A percentile compares a stretch with the other conserved stretches of the same genome.
phyloP scores from a whole-genome alignment of 2,797 vertebrate genomes.

The Amphiprion clarkii region DNA sequence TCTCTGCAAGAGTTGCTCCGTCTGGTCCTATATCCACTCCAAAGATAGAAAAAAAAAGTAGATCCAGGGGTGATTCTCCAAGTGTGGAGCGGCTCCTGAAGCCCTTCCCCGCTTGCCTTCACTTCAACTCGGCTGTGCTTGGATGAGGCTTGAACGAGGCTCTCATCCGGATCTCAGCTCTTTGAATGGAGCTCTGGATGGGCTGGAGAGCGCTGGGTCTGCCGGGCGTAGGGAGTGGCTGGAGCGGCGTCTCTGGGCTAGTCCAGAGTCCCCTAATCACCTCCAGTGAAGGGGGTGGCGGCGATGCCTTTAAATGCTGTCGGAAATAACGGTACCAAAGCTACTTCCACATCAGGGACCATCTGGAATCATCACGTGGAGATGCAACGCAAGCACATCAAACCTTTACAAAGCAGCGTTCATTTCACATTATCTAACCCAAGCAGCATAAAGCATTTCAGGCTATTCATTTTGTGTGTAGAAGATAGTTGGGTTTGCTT shows the following conservation, averaged over 20 bases:
- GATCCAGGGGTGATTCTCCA: constrained; percentile 67
- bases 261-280: constrained; percentile 78
- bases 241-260: constrained; percentile 68
- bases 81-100: constrained; percentile 58
- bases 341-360: not conserved
- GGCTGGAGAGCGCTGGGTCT: constrained; percentile 59
- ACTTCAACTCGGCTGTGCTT: constrained; percentile 44
- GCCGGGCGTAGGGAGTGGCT: constrained; percentile 82
- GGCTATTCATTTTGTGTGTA: not conserved
- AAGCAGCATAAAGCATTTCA: not conserved
- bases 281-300: constrained; percentile 47
- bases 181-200: constrained; percentile 72
- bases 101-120: constrained; percentile 51
- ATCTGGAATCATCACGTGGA: too few relatives aligned
- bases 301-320: constrained; percentile 58
- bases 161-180: constrained; percentile 69
- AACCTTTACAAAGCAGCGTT: too few relatives aligned
- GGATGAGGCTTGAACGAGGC: constrained; percentile 67
- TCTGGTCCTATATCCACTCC: constrained; percentile 72
- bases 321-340: not conserved
- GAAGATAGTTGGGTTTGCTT: too few relatives aligned
- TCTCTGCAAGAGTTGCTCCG: constrained; percentile 54
- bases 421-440: not conserved
- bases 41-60: constrained; percentile 54
- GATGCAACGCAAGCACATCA: not conserved